Evolutionary conservation across 2,113 vertebrate genomes (phyloP), one percentile per base, ranked within the genome.

Genomic region (Butorides virescens): DNA sequence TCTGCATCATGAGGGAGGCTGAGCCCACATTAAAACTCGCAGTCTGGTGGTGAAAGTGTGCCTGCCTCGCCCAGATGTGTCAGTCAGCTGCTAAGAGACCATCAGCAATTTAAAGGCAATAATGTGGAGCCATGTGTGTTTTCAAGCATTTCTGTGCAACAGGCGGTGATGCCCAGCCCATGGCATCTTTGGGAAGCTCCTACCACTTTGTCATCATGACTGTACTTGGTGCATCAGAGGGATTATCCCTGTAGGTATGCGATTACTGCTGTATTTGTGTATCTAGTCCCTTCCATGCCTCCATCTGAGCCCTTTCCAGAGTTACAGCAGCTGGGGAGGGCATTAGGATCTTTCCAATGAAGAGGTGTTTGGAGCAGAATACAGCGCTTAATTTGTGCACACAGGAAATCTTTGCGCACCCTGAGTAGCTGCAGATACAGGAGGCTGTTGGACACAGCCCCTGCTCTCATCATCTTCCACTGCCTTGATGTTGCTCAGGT

Each of bases 21-120:
- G 47, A 94, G n/a, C 29, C 37, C 39, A 4, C 0, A 1, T 26
- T 52, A 65, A 58, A 79, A 25, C 30, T 46, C 3, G 0, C 61
- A 85, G n/a, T 22, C 34, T 1, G 7, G 50, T 30, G 32, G 30
- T 53, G 39, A n/a, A 78, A 75, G 27, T 36, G 34, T 70, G 55
- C 12, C 42, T 79, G 62, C 67, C 71, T 85, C 5, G 3, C 34
- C 27, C 47, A 21, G 46, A 17, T 30, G 17, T 30, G 47, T 84
- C 80, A 62, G n/a, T 59, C 29, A 37, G 20, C 42, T 67, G 7
- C 47, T 56, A 63, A n/a, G 70, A 63, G 37, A 32, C 37, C 56
- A 8, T 36, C 56, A 79, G 27, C 52, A 70, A 42, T 90, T 79
- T 56, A 62, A 75, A 92, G 36, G 52, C 74, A 65, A 14, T 87